Evolutionary conservation across 2,113 vertebrate species (phyloP), one percentile per base, ranked within the genome.

Genomic region (Phalacrocorax pelagicus): DNA sequence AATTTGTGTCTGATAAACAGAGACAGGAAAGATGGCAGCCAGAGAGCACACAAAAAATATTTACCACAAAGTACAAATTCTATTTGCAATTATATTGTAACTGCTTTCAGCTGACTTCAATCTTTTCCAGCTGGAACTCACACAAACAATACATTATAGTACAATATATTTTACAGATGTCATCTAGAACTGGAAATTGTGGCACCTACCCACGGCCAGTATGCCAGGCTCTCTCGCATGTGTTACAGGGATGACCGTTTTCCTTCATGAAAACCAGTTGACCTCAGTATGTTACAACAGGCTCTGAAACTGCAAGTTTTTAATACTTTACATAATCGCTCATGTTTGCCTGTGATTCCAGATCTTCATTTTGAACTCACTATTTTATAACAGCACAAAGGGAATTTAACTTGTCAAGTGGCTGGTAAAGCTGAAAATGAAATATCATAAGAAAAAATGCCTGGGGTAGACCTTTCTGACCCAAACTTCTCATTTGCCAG

Each of bases 361-460:
- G 81, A 74, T 93, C 84, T 94, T 97, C 44, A 93, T 96, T 97
- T 96, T 96, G 77, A 96, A 97, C 88, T 96, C 81, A 86, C 95
- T 97, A 79, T 96, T 97, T 98, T 95, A 91, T 94, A 98, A 91
- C 73, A 88, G 57, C 87, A 98, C 70, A 96, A 97, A 97, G 66
- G 91, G 71, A 97, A 96, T 94, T 96, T 92, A 97, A 96, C 78
- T 98, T 98, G 95, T 97, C 97, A 95, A 96, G 88, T 44, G 86
- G 82, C 81, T 97, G 94, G 91, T 94, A 97, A 97, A 96, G 96
- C 97, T 95, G 93, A 97, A 98, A 98, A 97, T 96, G 84, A 98
- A 97, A 97, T 97, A 97, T 62, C 55, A 90, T 97, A 95, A 89
- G 97, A 97, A 97, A 97, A 98, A 97, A 98, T 97, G 92, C 96